A percentile compares a stretch with the other conserved stretches of the same genome.
phyloP scores from a whole-genome alignment of 2,113 vertebrate species.

The Ceuthmochares aereus region DNA sequence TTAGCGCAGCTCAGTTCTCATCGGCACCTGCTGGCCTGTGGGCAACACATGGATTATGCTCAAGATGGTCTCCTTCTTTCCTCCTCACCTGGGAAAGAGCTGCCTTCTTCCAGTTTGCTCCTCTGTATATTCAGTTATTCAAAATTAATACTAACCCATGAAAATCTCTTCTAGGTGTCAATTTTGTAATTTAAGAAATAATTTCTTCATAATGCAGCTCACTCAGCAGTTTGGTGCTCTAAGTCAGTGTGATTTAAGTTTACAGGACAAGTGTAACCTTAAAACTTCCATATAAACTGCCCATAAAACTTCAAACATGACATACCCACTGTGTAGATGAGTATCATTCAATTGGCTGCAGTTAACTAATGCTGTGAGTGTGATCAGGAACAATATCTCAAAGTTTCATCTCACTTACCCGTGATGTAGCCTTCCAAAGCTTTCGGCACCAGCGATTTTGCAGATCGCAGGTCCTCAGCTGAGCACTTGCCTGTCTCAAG shows the following conservation, averaged over 20 bases:
- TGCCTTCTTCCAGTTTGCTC: background rate
- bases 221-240: background rate
- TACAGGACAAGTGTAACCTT: background rate
- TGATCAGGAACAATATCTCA: background rate
- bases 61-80: background rate
- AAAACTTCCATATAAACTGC: background rate
- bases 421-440: slow-evolving; percentile 85
- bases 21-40: background rate
- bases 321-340: background rate
- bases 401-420: slow-evolving; percentile 68
- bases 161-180: background rate
- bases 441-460: slow-evolving; percentile 86
- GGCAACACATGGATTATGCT: background rate
- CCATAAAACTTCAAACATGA: background rate
- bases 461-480: slow-evolving; percentile 79
- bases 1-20: background rate
- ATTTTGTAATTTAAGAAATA: background rate
- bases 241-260: background rate
- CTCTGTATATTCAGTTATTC: background rate
- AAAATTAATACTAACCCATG: background rate
- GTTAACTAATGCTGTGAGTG: background rate
- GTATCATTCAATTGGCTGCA: background rate
- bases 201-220: background rate
- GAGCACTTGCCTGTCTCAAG: slow-evolving; percentile 84
- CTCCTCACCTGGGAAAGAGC: background rate